Percentiles rank a stretch among this genome's conserved stretches.
Conservation (phyloP, 2,797 vertebrate species). For the Myripristis jacobus region DNA sequence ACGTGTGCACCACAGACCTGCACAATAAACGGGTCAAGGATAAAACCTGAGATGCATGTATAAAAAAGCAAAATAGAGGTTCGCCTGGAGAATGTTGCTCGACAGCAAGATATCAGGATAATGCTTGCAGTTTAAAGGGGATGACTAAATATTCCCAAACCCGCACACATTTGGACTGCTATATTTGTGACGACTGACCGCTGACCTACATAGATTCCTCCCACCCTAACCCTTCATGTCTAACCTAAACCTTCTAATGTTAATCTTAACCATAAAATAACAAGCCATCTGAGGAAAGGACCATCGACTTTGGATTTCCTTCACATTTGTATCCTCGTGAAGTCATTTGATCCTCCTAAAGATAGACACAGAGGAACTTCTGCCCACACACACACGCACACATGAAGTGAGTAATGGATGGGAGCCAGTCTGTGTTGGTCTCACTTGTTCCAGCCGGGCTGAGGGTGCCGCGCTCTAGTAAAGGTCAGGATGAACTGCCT, state of each 20-base stretch:
- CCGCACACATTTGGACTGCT: background rate
- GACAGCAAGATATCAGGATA: background rate
- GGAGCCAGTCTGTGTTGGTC: conserved; percentile 20
- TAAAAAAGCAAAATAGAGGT: too few relatives aligned
- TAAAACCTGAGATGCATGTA: background rate
- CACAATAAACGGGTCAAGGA: background rate
- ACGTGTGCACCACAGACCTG: background rate
- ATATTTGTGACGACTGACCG: background rate
- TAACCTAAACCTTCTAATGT: too few relatives aligned
- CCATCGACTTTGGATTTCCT: too few relatives aligned
- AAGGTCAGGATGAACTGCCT: conserved; percentile 48
- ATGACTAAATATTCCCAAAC: background rate
- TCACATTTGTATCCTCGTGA: conserved; percentile 8
- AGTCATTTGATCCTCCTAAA: conserved; percentile 45
- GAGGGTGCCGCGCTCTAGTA: conserved; percentile 23
- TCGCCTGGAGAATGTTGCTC: background rate
- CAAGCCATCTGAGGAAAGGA: too few relatives aligned
- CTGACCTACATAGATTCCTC: background rate
- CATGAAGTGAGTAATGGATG: conserved; percentile 33
- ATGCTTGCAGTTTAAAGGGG: background rate
- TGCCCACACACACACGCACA: conserved; percentile 15
- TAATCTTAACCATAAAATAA: too few relatives aligned
- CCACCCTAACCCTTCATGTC: too few relatives aligned
- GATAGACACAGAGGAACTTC: conserved; percentile 6
- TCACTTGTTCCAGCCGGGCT: conserved; percentile 47